A percentile compares a stretch with the other conserved stretches of the same genome.
These are phyloP conservation scores for Alitta virens DNA, from an alignment of 2,888 invertebrate species.

Conservation along the genomic window DNA sequence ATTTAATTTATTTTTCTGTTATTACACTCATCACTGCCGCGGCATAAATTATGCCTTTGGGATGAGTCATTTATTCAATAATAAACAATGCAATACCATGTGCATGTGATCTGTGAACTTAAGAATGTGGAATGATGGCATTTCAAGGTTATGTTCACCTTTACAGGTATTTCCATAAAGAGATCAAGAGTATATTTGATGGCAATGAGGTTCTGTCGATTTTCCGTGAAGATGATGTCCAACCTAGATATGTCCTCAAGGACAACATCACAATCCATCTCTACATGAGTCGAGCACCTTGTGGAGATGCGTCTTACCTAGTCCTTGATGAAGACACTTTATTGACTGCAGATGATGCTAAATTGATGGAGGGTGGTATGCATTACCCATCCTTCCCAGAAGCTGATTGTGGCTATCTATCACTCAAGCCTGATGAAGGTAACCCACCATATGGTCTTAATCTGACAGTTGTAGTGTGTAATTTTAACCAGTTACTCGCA, in stretches of 20 bases:
- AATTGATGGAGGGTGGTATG: constrained; percentile 32
- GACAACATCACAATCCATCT: constrained; percentile 40
- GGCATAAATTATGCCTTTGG: no score
- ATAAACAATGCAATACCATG: no score
- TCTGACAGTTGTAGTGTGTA: no score
- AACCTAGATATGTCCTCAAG: constrained; percentile 31
- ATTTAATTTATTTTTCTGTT: no score
- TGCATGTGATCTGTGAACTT: no score
- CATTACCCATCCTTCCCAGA: constrained; percentile 23
- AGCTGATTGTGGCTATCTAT: not conserved
- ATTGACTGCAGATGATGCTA: constrained; percentile 22
- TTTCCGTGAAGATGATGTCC: constrained; percentile 32
- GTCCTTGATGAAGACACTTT: constrained; percentile 7
- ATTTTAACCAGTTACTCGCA: no score
- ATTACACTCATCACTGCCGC: no score
- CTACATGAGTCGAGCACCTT: constrained; percentile 42
- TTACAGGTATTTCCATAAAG: constrained; percentile 42
- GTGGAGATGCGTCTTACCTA: constrained; percentile 40
- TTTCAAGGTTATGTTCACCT: no score
- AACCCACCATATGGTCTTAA: no score
- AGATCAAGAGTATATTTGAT: constrained; percentile 38
- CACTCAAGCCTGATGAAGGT: no score
- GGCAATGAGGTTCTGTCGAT: constrained; percentile 34
- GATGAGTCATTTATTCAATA: no score
- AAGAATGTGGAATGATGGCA: no score